Percentiles rank a stretch among this genome's conserved stretches.
phyloP scores from a whole-genome alignment of 2,888 invertebrate species.

The Apotomis betuletana region DNA sequence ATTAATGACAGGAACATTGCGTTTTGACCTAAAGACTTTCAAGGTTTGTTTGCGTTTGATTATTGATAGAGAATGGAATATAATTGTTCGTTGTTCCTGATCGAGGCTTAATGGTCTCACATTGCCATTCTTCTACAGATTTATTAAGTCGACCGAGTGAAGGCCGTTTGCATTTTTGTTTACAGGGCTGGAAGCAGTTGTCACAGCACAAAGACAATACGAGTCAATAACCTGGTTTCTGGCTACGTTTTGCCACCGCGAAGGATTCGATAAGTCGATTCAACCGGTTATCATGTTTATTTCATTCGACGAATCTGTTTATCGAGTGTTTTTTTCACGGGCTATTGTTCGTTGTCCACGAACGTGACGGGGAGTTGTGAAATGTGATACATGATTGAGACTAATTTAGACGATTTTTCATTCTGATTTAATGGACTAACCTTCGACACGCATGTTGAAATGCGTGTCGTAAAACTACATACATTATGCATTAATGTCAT shows the following conservation, averaged over 20 bases:
- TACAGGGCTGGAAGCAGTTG: conserved; percentile 14
- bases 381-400: conserved; percentile 55
- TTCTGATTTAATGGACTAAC: conserved; percentile 54
- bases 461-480: conserved; percentile 33
- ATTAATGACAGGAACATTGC: conserved; percentile 13
- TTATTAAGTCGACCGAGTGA: not conserved
- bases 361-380: conserved; percentile 51
- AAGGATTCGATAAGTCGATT: conserved; percentile 43
- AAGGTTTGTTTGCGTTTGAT: conserved; percentile 35
- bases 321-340: conserved; percentile 32
- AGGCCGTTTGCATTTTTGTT: conserved; percentile 18
- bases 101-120: conserved; percentile 16
- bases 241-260: conserved; percentile 41
- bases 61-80: conserved; percentile 27
- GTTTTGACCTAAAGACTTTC: conserved; percentile 13
- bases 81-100: conserved; percentile 17
- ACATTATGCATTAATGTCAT: conserved; percentile 35
- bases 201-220: conserved; percentile 34
- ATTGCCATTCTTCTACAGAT: conserved; percentile 10
- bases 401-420: conserved; percentile 60
- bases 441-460: conserved; percentile 47
- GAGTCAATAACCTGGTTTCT: conserved; percentile 39
- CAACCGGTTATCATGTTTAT: conserved; percentile 50
- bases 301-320: conserved; percentile 46
- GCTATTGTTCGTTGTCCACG: conserved; percentile 47